Evolutionary conservation across 2,888 invertebrate species (phyloP), one percentile per base, ranked within the genome.

Genomic region (Drosophila testacea): DNA sequence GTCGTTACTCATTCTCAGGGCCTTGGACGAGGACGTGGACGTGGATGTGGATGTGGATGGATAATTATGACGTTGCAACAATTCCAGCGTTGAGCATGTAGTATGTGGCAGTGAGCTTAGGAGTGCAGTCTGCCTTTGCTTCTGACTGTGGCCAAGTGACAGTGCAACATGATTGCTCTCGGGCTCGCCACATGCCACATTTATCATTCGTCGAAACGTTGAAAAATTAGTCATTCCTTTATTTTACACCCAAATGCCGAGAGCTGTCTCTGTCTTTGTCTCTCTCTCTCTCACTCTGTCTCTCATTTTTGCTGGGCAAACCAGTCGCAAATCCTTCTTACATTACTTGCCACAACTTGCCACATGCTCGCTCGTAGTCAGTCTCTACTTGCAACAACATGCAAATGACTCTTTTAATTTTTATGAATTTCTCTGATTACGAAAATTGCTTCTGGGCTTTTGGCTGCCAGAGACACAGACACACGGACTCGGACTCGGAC

Each of bases 361-460:
- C 48, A 48, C 79, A 73, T 30, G 13, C 54, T 54, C 42, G 42
- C 13, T 38, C 10, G 13, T 16, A 6, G 55, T 39, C 54, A 7
- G 69, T 69, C 63, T 46, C 59, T 11, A 9, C 56, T 60, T 48
- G 77, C 78, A 76, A 84, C 84, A 79, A 86, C 89, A 88, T 86
- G 85, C 86, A 87, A 87, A 88, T 87, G 86, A 86, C 86, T 86
- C 86, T 86, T 87, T 87, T 88, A 88, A 87, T 87, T 87, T 88
- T 87, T 87, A 87, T 87, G 86, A 88, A 87, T 87, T 87, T 88
- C 86, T 87, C 86, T 86, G 86, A 86, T 86, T 86, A 86, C 86
- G 86, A 86, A 87, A 87, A 86, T 87, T 88, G 86, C 86, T 87
- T 88, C 86, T 87, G 86, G 88, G 86, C 86, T 87, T 86, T 86